Base-by-base conservation (phyloP, 2,888 invertebrate genomes). In the Argyresthia albistria region DNA sequence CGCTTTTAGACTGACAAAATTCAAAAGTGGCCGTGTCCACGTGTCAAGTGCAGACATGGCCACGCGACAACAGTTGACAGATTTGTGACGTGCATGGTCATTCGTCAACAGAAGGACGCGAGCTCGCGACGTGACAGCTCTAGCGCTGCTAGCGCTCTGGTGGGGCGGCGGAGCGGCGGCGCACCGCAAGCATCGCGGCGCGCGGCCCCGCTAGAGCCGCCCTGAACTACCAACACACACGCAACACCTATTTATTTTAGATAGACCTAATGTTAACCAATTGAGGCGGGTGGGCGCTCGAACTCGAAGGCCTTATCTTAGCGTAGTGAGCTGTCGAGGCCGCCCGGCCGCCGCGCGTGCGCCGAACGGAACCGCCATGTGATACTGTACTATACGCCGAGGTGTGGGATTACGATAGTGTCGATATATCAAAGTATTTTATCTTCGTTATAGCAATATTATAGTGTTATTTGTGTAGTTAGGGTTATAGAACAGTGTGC, bases 141-240 rank as follows among this genome's bases (percentile, higher is more conserved):
- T 73, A 75, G 66, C 68, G 67, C 65, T 67, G 71, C 67, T 71
- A 76, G 75, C 76, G 80, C 67, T 69, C 78, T 73, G 78, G 75
- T 63, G 65, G 70, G 73, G 59, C 72, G 73, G 71, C 79, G 54
- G 75, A 68, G 60, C 64, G 57, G 66, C 57, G 55, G 60, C 76
- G 69, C 88, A 87, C 76, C 86, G 88, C 82, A 87, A 88, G 80
- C 88, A 88, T 71, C 88, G 88, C 80, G 88, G 88, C 80, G 87
- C 84, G 76, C 84, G 88, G 84, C 84, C 53, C 49, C 50, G 75
- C 76, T 84, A 81, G 84, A 87, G 72, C 88, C 88, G 68, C 87
- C 86, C 77, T 86, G 86, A 86, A 71, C 73, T 54, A n/a, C 55
- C 58, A 55, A 53, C 60, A 57, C 61, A 55, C 66, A 58, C 46